phyloP scores from a whole-genome alignment of 2,888 invertebrate species.

The Hipparchia semele region DNA sequence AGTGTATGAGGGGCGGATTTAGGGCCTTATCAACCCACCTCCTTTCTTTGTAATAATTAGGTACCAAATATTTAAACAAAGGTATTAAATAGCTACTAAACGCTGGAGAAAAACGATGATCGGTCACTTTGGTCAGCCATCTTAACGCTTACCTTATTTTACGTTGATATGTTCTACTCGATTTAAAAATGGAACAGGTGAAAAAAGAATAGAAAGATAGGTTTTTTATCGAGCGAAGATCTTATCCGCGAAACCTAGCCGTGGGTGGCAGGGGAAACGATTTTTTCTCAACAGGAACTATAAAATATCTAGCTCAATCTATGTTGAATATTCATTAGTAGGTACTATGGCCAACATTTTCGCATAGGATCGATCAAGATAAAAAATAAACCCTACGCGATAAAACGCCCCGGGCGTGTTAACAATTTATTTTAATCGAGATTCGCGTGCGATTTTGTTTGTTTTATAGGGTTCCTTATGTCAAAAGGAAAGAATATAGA shows the following conservation, averaged over 20 bases:
- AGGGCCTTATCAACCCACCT: no score
- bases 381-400: slow-evolving; percentile 54
- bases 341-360: slow-evolving; percentile 50
- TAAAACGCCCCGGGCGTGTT: slow-evolving; percentile 64
- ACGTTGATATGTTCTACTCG: neutral
- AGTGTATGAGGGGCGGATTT: no score
- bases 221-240: slow-evolving; percentile 28
- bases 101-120: no score
- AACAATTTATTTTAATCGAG: slow-evolving; percentile 72
- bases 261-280: slow-evolving; percentile 63
- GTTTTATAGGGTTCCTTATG: slow-evolving; percentile 39
- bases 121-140: no score
- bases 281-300: slow-evolving; percentile 55
- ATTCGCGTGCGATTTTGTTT: slow-evolving; percentile 56
- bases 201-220: slow-evolving; percentile 8
- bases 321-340: slow-evolving; percentile 49
- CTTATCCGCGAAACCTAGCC: slow-evolving; percentile 39
- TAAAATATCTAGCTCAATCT: slow-evolving; percentile 70
- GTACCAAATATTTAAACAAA: no score
- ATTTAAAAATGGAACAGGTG: neutral
- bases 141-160: no score
- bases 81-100: no score
- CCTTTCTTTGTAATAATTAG: no score
- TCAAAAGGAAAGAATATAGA: neutral
- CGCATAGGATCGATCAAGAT: slow-evolving; percentile 68